Conservation (phyloP, 2,797 vertebrate species). For the Tenualosa ilisha region DNA sequence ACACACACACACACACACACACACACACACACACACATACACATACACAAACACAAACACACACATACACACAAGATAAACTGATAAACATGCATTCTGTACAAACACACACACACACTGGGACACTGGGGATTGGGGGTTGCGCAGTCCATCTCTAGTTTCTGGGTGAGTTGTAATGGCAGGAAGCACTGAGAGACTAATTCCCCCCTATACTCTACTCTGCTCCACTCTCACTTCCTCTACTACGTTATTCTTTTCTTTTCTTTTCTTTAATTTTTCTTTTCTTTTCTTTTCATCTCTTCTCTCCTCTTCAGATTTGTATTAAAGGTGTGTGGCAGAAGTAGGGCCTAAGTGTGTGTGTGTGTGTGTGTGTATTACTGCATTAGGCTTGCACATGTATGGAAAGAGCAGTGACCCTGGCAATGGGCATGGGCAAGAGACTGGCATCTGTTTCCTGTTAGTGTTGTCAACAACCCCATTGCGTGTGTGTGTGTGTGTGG, state of each 20-base stretch:
- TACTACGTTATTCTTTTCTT: not conserved
- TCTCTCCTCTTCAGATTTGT: no score
- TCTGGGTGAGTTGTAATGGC: conserved; percentile 14
- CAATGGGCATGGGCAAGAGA: not conserved
- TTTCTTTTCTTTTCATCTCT: not conserved
- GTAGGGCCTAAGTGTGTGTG: not conserved
- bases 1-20: conserved; percentile 15
- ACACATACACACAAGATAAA: not conserved
- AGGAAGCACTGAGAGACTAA: not conserved
- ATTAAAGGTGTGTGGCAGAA: no score
- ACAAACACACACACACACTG: conserved; percentile 11
- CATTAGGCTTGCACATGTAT: not conserved
- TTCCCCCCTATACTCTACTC: not conserved
- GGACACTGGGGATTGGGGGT: not conserved
- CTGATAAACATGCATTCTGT: no score
- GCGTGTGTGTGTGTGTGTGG: not conserved
- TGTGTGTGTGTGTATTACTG: no score
- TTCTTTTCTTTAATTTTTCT: not conserved
- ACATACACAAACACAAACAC: not conserved
- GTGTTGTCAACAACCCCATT: not conserved
- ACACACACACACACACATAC: not conserved
- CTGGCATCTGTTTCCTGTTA: conserved; percentile 6
- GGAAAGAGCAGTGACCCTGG: not conserved
- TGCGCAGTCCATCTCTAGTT: not conserved
- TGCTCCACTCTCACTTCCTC: not conserved